Evolutionary conservation across 2,888 invertebrate species (phyloP), one percentile per base, ranked within the genome.

Genomic region (Drosophila barbarae): DNA sequence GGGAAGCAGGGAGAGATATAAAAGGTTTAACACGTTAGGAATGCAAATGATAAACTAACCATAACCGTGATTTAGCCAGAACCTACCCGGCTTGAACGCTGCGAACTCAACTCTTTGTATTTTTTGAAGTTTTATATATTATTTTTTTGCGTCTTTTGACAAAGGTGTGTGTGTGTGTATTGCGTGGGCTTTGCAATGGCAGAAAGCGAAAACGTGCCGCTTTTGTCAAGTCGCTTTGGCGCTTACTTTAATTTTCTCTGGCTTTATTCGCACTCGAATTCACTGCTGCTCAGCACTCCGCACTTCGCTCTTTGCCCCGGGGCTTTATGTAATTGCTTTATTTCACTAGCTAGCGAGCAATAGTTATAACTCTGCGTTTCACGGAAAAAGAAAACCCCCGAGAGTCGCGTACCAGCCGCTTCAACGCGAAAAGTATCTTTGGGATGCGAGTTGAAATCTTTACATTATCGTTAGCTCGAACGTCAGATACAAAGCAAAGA

Each of bases 171-270:
- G 34, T 38, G 30, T 39, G 35, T 55, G 39, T 50, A 13, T 54
- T 63, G 71, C 39, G 68, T 72, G 69, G 71, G 47, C 34, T 53
- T 52, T 42, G 35, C 54, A 71, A 65, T 61, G 52, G 63, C 64
- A 72, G 71, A 76, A 85, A 85, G 84, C 86, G 74, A 69, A 85
- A 85, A 84, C 84, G 86, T 81, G 86, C 66, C 64, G 69, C 74
- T 81, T 74, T 76, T 85, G 69, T 77, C 79, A 81, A 85, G 65
- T 57, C 41, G 66, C 65, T 65, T 76, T 59, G 64, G 60, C 70
- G 74, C 70, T 78, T 76, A 52, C 52, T 34, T 52, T 38, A 57
- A 47, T 41, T 69, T 76, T 69, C 55, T 61, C 46, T 72, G 61
- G 69, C 65, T 46, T 53, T 46, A 30, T 46, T 66, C 65, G 42